Percentiles rank a stretch among this genome's conserved stretches.
Evolutionary conservation across 2,797 vertebrate genomes (phyloP).

Genomic region (Coregonus suidteri): DNA sequence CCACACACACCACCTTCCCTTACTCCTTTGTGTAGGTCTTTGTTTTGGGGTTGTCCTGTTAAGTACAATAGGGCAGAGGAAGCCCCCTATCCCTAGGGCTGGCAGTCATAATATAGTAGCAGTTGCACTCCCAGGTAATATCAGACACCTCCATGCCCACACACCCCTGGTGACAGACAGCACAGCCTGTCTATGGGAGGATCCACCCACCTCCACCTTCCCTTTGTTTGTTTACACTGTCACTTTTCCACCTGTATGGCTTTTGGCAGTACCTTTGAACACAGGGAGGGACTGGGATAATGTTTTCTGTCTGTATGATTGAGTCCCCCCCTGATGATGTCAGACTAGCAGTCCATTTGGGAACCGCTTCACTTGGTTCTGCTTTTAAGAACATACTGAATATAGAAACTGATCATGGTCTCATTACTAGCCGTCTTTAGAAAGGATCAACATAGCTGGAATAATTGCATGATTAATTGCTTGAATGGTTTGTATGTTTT

Average conservation of each 20-base stretch:
- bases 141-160: slow-evolving; percentile 32
- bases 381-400: slow-evolving; percentile 19
- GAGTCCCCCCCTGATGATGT: slow-evolving; percentile 31
- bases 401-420: slow-evolving; percentile 29
- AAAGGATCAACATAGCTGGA: slow-evolving; percentile 26
- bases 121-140: slow-evolving; percentile 36
- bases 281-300: slow-evolving; percentile 40
- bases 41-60: slow-evolving; percentile 48
- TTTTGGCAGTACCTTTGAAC: slow-evolving; percentile 43
- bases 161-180: slow-evolving; percentile 29
- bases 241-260: slow-evolving; percentile 20
- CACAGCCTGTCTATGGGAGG: slow-evolving; percentile 30
- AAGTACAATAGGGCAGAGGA: slow-evolving; percentile 53
- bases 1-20: slow-evolving; percentile 31
- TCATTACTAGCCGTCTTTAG: slow-evolving; percentile 35
- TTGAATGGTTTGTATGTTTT: slow-evolving; percentile 26
- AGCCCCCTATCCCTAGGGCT: slow-evolving; percentile 52
- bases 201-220: slow-evolving; percentile 8
- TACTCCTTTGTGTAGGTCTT: slow-evolving; percentile 22
- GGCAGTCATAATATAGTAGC: slow-evolving; percentile 41
- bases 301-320: slow-evolving; percentile 24
- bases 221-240: slow-evolving; percentile 26
- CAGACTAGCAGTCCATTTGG: slow-evolving; percentile 29
- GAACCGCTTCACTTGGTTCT: slow-evolving; percentile 26
- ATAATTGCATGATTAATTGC: slow-evolving; percentile 26